phyloP scores from a whole-genome alignment of 2,797 vertebrate species.

The Onychomys leucogaster region DNA sequence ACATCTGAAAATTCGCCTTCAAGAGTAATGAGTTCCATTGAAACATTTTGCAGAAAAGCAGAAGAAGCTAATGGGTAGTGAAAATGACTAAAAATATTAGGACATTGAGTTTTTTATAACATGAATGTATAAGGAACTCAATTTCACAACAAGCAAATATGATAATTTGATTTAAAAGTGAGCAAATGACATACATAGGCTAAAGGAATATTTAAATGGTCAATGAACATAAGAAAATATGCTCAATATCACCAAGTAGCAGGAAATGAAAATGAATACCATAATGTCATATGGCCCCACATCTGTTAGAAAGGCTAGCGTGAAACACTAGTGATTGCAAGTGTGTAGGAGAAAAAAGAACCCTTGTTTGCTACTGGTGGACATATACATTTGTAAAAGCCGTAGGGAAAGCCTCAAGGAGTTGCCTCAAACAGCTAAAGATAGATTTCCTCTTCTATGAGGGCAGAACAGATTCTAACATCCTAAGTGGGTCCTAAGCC shows the following conservation, averaged over 20 bases:
- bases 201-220: not conserved
- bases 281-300: too few species aligned
- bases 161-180: not conserved
- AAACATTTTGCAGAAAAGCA: slow-evolving; percentile 32
- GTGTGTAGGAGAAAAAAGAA: not conserved
- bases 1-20: not conserved
- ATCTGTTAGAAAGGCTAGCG: not conserved
- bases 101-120: not conserved
- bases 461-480: not conserved
- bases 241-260: not conserved
- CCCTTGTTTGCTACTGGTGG: not conserved
- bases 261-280: not conserved
- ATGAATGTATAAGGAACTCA: not conserved
- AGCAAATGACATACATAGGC: not conserved
- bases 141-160: not conserved
- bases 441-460: not conserved
- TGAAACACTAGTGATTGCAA: not conserved
- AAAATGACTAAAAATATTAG: not conserved
- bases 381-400: not conserved
- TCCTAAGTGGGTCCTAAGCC: not conserved
- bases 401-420: not conserved
- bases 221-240: not conserved
- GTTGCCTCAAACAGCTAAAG: not conserved
- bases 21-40: not conserved
- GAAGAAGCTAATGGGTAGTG: not conserved